Percentiles rank a stretch among this genome's conserved stretches.
phyloP scores from a whole-genome alignment of 2,888 invertebrate genomes.

The Meta bourneti region DNA sequence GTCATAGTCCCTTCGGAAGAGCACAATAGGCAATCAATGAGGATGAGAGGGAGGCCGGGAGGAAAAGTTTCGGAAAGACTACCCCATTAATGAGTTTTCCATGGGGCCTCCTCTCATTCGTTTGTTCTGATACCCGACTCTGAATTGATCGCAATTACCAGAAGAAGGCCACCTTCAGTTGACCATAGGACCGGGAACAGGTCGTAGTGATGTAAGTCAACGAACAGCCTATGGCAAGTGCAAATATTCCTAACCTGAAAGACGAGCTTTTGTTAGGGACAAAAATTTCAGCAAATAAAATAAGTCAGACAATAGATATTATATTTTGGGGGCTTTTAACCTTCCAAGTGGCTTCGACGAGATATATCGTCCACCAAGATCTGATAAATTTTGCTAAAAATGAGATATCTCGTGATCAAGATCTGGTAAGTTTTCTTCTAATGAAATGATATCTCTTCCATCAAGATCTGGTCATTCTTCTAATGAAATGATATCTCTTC shows the following conservation, averaged over 20 bases:
- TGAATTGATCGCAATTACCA: conserved; percentile 68
- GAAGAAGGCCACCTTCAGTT: conserved; percentile 56
- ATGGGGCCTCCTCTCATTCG: conserved; percentile 55
- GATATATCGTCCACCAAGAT: too few species aligned
- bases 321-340: too few species aligned
- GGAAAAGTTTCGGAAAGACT: conserved; percentile 58
- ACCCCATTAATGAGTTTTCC: conserved; percentile 67
- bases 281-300: background rate
- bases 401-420: too few species aligned
- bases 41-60: background rate
- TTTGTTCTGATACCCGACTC: conserved; percentile 62
- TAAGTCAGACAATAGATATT: background rate
- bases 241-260: background rate
- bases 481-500: too few species aligned
- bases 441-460: too few species aligned
- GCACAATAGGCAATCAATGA: conserved; percentile 56
- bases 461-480: too few species aligned
- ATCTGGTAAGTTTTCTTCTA: too few species aligned
- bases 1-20: conserved; percentile 32
- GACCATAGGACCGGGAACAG: conserved; percentile 7
- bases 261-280: background rate
- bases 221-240: background rate
- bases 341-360: too few species aligned
- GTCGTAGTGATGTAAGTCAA: conserved; percentile 21
- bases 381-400: too few species aligned